Percentiles rank a stretch among this genome's conserved stretches.
Evolutionary conservation across 2,888 invertebrate species (phyloP).

Genomic region (Cacoxenus indagator): DNA sequence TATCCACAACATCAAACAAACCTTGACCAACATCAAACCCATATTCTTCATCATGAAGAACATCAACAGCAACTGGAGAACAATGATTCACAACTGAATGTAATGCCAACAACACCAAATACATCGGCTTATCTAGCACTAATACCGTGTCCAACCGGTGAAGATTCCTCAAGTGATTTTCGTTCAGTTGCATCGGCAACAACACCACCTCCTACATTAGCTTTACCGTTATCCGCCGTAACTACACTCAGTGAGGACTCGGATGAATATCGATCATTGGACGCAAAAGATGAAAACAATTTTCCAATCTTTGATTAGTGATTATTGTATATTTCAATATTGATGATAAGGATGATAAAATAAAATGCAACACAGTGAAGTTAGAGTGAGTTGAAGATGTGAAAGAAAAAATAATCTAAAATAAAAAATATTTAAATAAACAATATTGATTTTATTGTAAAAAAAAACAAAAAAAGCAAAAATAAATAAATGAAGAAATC

Average conservation of each 20-base stretch:
- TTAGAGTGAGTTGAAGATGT: too few relatives aligned
- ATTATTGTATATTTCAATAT: conserved; percentile 6
- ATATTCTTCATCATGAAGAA: too few relatives aligned
- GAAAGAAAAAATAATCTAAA: too few relatives aligned
- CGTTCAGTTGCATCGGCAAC: conserved; percentile 10
- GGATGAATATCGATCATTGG: conserved; percentile 71
- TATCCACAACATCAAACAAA: too few relatives aligned
- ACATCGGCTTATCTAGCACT: conserved; percentile 4
- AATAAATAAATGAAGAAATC: too few relatives aligned
- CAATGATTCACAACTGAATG: too few relatives aligned
- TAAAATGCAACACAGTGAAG: not conserved
- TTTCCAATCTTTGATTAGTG: conserved; percentile 65
- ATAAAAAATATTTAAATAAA: too few relatives aligned
- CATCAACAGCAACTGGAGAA: conserved; percentile 37
- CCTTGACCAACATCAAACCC: too few relatives aligned
- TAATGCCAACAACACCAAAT: conserved; percentile 30
- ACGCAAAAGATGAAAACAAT: conserved; percentile 68
- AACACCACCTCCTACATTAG: conserved; percentile 39
- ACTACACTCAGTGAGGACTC: conserved; percentile 66
- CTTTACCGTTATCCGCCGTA: conserved; percentile 46
- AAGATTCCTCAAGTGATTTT: not conserved
- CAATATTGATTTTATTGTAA: too few relatives aligned
- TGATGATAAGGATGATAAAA: not conserved
- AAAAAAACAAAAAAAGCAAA: too few relatives aligned
- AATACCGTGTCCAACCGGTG: not conserved